Evolutionary conservation across 2,113 vertebrate species (phyloP), one percentile per base, ranked within the genome.

Genomic region (Varanus salvator): DNA sequence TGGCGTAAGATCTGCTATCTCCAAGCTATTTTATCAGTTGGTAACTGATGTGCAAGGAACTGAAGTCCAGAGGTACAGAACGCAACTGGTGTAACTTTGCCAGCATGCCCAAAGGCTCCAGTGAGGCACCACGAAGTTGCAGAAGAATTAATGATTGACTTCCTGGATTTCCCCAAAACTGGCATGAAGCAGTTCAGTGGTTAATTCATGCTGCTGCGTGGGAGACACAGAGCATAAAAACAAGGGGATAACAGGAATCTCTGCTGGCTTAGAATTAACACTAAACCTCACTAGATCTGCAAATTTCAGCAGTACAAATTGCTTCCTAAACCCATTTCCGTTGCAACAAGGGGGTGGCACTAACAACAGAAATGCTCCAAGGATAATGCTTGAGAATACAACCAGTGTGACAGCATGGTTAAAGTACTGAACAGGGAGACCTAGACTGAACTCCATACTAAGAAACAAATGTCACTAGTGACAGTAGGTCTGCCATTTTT

Each of bases 171-270:
- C 92, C 89, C 72, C 64, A 86, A 86, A 88, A 81, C 57, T 91
- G 91, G 87, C 94, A 86, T 77, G 80, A 84, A 93, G 78, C 81
- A 9, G 83, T 89, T 85, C 77, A 95, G 89, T 54, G 57, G 82
- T 80, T 66, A 86, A 71, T 71, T 78, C 69, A 91, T 7, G 14
- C 84, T 50, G 85, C 90, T 90, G 86, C 81, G 92, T 85, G 34
- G 72, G 87, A 92, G 81, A 84, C n/a, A 19, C 14, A 8, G 6
- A 68, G 27, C 68, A 15, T 80, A 25, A 64, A 83, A 84, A 25
- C 57, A 91, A 90, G 74, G 21, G 0, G 76, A 76, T 76, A 17
- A 54, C 14, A 12, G 48, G 21, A 60, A 34, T 57, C 2, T 11
- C 48, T 72, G 21, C n/a, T 0, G 0, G 38, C 34, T 77, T 66